Evolutionary conservation across 2,888 invertebrate species (phyloP).

Genomic region (Pedicia rivosa): DNA sequence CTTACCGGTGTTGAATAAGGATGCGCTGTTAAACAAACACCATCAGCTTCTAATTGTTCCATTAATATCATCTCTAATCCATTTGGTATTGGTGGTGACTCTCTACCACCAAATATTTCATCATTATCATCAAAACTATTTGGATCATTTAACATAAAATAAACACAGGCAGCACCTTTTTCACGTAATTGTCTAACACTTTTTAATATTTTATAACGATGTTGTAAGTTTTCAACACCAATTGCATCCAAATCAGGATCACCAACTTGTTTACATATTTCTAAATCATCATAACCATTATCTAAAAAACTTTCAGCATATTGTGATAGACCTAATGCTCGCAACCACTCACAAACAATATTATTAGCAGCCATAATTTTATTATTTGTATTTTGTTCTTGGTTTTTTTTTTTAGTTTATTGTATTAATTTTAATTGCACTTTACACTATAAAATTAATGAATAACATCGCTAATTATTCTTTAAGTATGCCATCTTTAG

Average conservation of each 20-base stretch:
- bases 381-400: background rate
- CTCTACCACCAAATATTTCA: slow-evolving; percentile 27
- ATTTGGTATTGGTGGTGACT: slow-evolving; percentile 27
- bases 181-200: slow-evolving; percentile 77
- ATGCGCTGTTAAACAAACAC: slow-evolving; percentile 72
- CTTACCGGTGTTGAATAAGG: slow-evolving; percentile 90
- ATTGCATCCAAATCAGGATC: slow-evolving; percentile 92
- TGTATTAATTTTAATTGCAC: background rate
- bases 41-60: slow-evolving; percentile 74
- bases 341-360: slow-evolving; percentile 88
- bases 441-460: too few relatives aligned
- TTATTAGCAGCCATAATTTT: slow-evolving; percentile 45
- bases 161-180: slow-evolving; percentile 86
- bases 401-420: background rate
- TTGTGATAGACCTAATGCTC: slow-evolving; percentile 75
- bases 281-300: slow-evolving; percentile 92
- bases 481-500: too few relatives aligned
- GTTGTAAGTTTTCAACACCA: slow-evolving; percentile 73
- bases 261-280: slow-evolving; percentile 93
- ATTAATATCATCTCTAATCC: slow-evolving; percentile 61
- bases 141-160: slow-evolving; percentile 78
- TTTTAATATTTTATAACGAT: slow-evolving; percentile 65
- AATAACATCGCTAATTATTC: too few relatives aligned
- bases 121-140: slow-evolving; percentile 36
- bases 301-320: slow-evolving; percentile 90